Base-by-base conservation (phyloP, 2,797 vertebrate species). In the Ctenopoma multispine region DNA sequence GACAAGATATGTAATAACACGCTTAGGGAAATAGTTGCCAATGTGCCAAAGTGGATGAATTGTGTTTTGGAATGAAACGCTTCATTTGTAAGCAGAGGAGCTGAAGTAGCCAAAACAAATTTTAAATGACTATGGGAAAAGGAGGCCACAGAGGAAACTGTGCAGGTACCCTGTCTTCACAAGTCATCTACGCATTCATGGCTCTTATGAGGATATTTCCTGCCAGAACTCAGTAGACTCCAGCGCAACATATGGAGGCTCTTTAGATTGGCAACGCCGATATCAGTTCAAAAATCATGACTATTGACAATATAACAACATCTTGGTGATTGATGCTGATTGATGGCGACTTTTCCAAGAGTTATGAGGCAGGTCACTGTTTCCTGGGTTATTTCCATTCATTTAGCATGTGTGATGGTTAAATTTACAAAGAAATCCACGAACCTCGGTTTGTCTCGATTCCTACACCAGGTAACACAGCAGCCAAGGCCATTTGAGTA, bases 151-250 rank as follows among this genome's bases (percentile, higher is more conserved):
- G 59, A 62, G 77, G 77, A 62, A 62, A 49, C 63, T 6, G 80
- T 64, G 75, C 66, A 85, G 85, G 87, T 89, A 73, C 54, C 24
- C 44, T 1, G 67, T 80, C 84, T 80, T 70, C 76, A 69, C 72
- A 41, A 77, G 79, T 83, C 85, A 70, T 84, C 80, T 47, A 47
- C 78, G 49, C 68, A 2, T 74, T 79, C 68, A 80, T 56, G 73
- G 72, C 75, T 85, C 85, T 81, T 77, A 29, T 21, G 83, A 86
- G 86, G 62, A 85, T 74, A 47, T 70, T 74, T 79, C 46, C 74
- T 80, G 82, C 87, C 87, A 87, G 68, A 69, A 48, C 17, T 21
- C 58, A 0, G 27, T 12, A 1, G 36, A 41, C 20, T 76, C 61
- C 64, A 80, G 82, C 38, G 53, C 66, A 69, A 57, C 80, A 75